Conservation (phyloP, 2,888 invertebrate species). For the Cataglyphis albicans region DNA sequence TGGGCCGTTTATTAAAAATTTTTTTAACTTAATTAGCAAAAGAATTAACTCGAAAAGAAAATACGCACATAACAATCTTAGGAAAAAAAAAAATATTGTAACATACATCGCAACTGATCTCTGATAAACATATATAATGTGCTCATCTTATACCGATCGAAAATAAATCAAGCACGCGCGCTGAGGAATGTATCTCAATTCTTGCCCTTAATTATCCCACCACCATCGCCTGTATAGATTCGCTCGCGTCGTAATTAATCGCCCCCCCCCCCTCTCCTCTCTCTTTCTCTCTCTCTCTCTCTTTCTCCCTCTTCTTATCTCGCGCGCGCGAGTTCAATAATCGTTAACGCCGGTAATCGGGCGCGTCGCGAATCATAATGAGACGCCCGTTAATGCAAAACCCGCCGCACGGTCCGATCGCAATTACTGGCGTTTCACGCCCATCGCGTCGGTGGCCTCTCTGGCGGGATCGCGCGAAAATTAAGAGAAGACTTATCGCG, state of each 20-base stretch:
- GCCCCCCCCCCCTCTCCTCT: neutral
- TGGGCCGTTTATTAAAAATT: no score
- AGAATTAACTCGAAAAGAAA: no score
- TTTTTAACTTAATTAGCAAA: no score
- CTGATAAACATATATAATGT: slow-evolving; percentile 67
- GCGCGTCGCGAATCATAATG: slow-evolving; percentile 64
- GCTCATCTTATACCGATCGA: slow-evolving; percentile 64
- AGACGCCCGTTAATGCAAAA: slow-evolving; percentile 60
- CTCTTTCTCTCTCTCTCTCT: no score
- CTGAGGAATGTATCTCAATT: slow-evolving; percentile 35
- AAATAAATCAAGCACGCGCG: slow-evolving; percentile 65
- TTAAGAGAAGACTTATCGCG: slow-evolving; percentile 70
- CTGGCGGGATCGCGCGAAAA: slow-evolving; percentile 55
- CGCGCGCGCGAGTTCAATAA: slow-evolving; percentile 34
- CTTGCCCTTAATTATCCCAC: slow-evolving; percentile 32
- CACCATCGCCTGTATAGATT: neutral
- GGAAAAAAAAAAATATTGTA: neutral
- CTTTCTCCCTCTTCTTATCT: neutral
- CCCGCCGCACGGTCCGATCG: slow-evolving; percentile 39
- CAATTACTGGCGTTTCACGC: slow-evolving; percentile 71
- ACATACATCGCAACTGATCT: neutral
- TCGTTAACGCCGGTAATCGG: slow-evolving; percentile 60
- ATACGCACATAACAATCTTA: no score
- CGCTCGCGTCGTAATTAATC: slow-evolving; percentile 20
- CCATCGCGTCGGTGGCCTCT: slow-evolving; percentile 54